phyloP scores from a whole-genome alignment of 1,140 invertebrate species.

The Cydia splendana region DNA sequence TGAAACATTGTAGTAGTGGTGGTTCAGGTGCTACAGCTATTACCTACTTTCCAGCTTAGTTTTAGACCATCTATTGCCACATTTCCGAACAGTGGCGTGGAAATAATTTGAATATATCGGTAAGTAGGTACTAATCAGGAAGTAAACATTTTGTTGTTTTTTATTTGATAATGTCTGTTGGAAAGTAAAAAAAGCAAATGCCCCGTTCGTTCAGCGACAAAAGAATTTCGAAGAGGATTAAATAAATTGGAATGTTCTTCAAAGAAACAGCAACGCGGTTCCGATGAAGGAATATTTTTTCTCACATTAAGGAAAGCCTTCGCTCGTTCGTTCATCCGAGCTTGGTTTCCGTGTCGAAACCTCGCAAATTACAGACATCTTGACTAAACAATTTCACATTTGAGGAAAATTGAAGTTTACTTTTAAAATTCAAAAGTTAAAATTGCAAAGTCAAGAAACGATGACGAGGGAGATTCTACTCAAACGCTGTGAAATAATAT shows the following conservation, averaged over 20 bases:
- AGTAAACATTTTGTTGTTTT: no score
- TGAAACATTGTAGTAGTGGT: no score
- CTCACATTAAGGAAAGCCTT: slow-evolving; percentile 14
- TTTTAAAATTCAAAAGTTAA: not conserved
- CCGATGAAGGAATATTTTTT: slow-evolving; percentile 23
- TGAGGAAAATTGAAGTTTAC: not conserved
- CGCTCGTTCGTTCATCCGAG: not conserved
- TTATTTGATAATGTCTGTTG: no score
- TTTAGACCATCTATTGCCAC: no score
- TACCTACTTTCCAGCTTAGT: no score
- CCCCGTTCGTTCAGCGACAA: not conserved
- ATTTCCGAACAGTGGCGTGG: no score
- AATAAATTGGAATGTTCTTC: slow-evolving; percentile 20
- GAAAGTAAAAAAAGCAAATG: no score
- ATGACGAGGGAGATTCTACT: not conserved
- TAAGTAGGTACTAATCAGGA: no score
- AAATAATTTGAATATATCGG: no score
- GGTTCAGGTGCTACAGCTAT: no score
- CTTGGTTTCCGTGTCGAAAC: slow-evolving; percentile 28
- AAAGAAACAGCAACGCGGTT: slow-evolving; percentile 1
- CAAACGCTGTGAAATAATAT: not conserved
- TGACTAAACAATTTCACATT: not conserved
- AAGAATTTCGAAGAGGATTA: slow-evolving; percentile 6
- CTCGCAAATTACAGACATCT: slow-evolving; percentile 20
- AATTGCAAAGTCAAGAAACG: not conserved